A percentile compares a stretch with the other conserved stretches of the same genome.
phyloP scores from a whole-genome alignment of 2,888 invertebrate species.

The Drosophila leonis region DNA sequence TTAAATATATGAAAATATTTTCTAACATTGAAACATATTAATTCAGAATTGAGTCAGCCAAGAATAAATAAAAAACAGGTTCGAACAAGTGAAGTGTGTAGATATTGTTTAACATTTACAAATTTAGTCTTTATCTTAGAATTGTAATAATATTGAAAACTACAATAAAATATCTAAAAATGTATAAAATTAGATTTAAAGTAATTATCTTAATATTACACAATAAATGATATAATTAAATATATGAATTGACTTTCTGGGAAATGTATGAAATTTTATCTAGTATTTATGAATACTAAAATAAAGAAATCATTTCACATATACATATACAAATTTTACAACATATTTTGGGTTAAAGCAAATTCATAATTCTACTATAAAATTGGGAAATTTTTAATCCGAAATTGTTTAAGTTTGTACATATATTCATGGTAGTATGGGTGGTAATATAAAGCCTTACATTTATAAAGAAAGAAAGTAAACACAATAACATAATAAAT shows the following conservation, averaged over 20 bases:
- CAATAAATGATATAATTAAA: too few relatives aligned
- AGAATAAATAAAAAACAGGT: neutral
- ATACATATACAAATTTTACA: too few relatives aligned
- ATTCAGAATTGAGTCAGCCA: neutral
- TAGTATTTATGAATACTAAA: too few relatives aligned
- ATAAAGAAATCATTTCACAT: too few relatives aligned
- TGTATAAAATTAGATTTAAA: neutral
- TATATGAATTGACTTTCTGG: neutral
- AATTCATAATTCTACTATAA: too few relatives aligned
- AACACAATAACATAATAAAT: neutral
- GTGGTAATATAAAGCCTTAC: neutral
- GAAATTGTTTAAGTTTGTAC: too few relatives aligned
- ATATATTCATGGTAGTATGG: neutral
- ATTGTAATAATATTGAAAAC: neutral
- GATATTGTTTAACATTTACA: neutral
- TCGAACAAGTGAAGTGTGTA: neutral
- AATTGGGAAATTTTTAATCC: too few relatives aligned
- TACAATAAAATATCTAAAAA: neutral
- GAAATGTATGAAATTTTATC: too few relatives aligned
- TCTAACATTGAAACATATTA: neutral
- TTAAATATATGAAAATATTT: neutral
- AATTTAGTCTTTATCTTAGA: neutral
- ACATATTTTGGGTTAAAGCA: too few relatives aligned
- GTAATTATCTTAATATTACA: neutral
- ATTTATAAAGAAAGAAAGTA: too few relatives aligned